These are phyloP conservation scores for Polymixis flavicincta DNA, from an alignment of 2,888 invertebrate species.

Conservation along the genomic window DNA sequence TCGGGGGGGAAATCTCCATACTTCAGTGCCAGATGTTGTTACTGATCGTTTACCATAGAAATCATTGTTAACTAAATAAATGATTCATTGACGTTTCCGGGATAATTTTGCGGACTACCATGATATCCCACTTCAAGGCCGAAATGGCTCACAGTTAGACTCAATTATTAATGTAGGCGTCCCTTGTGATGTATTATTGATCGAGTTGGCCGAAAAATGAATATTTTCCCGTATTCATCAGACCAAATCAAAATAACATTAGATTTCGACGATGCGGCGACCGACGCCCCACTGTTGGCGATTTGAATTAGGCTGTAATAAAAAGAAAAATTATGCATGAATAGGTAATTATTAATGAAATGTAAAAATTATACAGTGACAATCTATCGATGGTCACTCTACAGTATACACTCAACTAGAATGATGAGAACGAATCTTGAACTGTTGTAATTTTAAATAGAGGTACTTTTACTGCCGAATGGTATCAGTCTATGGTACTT, in stretches of 20 bases:
- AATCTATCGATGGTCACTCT: no score
- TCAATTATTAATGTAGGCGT: neutral
- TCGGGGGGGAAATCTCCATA: no score
- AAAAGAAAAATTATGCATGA: neutral
- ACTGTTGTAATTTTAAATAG: no score
- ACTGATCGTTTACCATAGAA: neutral
- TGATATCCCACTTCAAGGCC: no score
- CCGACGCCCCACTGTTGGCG: slow-evolving; percentile 20
- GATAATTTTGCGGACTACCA: neutral
- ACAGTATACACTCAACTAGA: no score
- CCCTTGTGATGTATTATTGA: slow-evolving; percentile 35
- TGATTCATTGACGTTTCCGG: neutral
- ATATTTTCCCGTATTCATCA: slow-evolving; percentile 69
- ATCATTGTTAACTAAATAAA: neutral
- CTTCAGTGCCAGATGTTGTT: neutral
- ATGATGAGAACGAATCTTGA: no score
- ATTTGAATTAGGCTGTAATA: neutral
- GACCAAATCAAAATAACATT: slow-evolving; percentile 72
- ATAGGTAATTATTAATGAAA: no score
- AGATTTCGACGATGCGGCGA: slow-evolving; percentile 37
- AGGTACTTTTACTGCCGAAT: no score
- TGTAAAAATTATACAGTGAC: no score
- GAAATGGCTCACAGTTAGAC: neutral
- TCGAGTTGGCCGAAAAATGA: slow-evolving; percentile 27
- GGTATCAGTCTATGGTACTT: no score